Evolutionary conservation across 2,113 vertebrate species (phyloP).

Genomic region (Crotophaga sulcirostris): DNA sequence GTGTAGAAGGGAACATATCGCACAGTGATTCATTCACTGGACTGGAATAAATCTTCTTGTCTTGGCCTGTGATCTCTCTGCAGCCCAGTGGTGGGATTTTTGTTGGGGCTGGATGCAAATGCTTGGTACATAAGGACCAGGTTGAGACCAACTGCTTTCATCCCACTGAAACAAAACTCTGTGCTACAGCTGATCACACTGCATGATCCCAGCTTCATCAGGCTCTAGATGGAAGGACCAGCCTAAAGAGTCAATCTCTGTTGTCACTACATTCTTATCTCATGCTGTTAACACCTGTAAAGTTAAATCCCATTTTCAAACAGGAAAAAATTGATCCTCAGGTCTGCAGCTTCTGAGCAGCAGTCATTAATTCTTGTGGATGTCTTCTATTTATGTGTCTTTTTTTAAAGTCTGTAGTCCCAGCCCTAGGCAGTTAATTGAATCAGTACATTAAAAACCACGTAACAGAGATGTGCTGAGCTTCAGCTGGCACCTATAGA

Average conservation of each 20-base stretch:
- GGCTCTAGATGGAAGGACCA: not conserved
- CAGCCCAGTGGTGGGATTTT: not conserved
- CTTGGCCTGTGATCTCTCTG: not conserved
- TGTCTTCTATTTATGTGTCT: not conserved
- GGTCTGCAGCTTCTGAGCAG: not conserved
- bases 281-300: not conserved
- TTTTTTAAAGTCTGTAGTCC: not conserved
- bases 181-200: not conserved
- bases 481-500: not conserved
- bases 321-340: not conserved
- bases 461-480: rapidly evolving
- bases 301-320: not conserved
- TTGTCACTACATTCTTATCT: not conserved
- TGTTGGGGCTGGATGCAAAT: not conserved
- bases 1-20: not conserved
- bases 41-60: not conserved
- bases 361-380: not conserved
- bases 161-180: not conserved
- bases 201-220: not conserved
- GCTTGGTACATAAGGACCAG: not conserved
- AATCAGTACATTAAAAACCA: not conserved
- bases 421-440: not conserved
- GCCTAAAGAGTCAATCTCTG: not conserved
- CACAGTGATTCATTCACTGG: not conserved
- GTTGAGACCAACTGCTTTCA: not conserved